Percentiles rank a stretch among this genome's conserved stretches.
These are phyloP conservation scores for Auanema sp. DNA, from an alignment of 2,888 invertebrate genomes.

Conservation along the genomic window DNA sequence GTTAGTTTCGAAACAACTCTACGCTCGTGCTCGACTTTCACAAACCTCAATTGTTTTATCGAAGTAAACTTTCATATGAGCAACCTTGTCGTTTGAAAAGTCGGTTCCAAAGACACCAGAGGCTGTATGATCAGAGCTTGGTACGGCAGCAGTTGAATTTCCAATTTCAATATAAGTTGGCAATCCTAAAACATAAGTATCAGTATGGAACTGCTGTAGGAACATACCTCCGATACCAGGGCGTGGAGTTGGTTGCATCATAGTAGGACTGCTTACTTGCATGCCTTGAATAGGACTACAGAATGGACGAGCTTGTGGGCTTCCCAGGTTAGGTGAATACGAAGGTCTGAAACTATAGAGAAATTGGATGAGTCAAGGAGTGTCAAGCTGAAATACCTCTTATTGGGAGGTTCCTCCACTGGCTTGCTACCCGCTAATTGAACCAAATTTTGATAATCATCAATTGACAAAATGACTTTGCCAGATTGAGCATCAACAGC, in stretches of 20 bases:
- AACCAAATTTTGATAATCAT: conserved; percentile 41
- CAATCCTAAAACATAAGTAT: neutral
- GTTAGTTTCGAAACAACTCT: conserved; percentile 19
- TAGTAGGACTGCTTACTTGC: too few species aligned
- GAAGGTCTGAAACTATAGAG: neutral
- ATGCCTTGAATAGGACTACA: too few species aligned
- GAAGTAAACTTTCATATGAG: conserved; percentile 20
- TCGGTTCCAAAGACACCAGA: neutral
- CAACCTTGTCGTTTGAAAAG: conserved; percentile 9
- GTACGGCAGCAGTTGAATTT: conserved; percentile 3
- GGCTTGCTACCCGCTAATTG: conserved; percentile 22
- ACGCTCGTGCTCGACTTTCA: neutral
- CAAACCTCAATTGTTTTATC: conserved; percentile 21
- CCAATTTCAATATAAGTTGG: conserved; percentile 15
- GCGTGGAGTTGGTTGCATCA: too few species aligned
- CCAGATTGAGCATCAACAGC: neutral
- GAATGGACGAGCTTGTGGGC: neutral
- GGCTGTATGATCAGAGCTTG: conserved; percentile 7
- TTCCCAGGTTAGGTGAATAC: neutral
- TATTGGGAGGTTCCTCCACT: conserved; percentile 32
- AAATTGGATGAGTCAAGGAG: neutral
- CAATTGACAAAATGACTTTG: conserved; percentile 41
- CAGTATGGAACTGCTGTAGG: too few species aligned
- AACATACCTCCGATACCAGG: too few species aligned
- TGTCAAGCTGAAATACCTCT: conserved; percentile 18